Base-by-base conservation (phyloP, 2,797 vertebrate species). In the Sebastes matsubarae region DNA sequence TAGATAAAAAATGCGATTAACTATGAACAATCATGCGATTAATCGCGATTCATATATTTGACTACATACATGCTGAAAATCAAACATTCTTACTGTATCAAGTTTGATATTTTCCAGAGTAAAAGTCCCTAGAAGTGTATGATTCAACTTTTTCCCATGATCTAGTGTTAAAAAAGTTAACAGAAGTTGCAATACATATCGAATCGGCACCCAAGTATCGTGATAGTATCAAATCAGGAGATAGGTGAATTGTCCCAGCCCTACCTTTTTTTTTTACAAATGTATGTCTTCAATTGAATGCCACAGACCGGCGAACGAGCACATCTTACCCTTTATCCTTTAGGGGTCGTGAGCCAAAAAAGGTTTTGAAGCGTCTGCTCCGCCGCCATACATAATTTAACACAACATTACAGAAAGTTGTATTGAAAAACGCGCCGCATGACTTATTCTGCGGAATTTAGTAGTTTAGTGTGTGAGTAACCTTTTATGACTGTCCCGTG, bases 401-500 rank as follows among this genome's bases (percentile, higher is more conserved):
- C 16, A 46, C 42, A 46, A 46, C 42, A 46, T 46, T 46, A 24
- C 8, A 11, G 42, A 63, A 78, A 80, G 77, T 58, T 61, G 73
- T n/a, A 14, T 68, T 14, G 70, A 36, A 38, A 55, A 55, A 80
- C 34, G 68, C 63, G 57, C 68, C 3, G 59, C 73, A 50, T 79
- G 70, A 77, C 78, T 87, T 65, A 68, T 84, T 84, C 77, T 50
- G 58, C 71, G 61, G 72, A 79, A 89, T 83, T 59, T 63, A 65
- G 72, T 27, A 22, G 72, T 69, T 84, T 3, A 8, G 20, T 52
- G 81, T 89, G 73, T 84, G 83, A 82, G 84, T 90, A 91, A 91
- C 89, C 87, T 90, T 93, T 93, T 67, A 84, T 85, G 75, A 68
- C 42, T 14, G 74, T 66, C 77, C 75, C 69, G 8, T 34, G 2